A percentile compares a stretch with the other conserved stretches of the same genome.
Conservation (phyloP, 1,140 invertebrate species). For the Heliconius melpomene region DNA sequence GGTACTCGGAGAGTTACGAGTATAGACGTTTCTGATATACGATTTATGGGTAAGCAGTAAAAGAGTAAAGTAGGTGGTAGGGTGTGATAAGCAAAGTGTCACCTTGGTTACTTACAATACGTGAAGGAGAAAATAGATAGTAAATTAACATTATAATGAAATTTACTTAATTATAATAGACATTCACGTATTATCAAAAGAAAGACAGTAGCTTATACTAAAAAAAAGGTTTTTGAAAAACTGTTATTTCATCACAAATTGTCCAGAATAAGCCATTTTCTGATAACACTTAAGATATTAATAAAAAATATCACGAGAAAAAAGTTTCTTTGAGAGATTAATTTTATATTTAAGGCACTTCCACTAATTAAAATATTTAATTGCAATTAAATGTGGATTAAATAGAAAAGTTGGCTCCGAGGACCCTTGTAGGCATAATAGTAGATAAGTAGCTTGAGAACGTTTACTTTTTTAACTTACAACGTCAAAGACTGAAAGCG, state of each 20-base stretch:
- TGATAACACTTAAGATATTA: conserved; percentile 7
- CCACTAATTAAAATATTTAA: conserved; percentile 13
- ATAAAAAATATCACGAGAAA: conserved; percentile 10
- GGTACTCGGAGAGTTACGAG: conserved; percentile 21
- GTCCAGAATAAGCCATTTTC: conserved; percentile 2
- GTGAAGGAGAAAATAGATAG: no score
- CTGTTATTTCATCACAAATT: not conserved
- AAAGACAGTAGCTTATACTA: no score
- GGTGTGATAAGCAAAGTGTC: not conserved
- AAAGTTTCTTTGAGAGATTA: conserved; percentile 15
- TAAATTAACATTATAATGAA: no score
- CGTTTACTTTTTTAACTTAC: conserved; percentile 46
- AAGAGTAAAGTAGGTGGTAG: not conserved
- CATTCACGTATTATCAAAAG: no score
- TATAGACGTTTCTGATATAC: conserved; percentile 33
- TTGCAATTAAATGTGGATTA: conserved; percentile 45
- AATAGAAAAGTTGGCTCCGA: conserved; percentile 40
- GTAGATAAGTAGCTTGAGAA: conserved; percentile 41
- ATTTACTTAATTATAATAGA: no score
- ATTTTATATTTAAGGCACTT: conserved; percentile 13
- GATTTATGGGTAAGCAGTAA: conserved; percentile 21
- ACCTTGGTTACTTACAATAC: no score
- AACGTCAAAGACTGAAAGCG: conserved; percentile 49
- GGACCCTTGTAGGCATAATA: conserved; percentile 40
- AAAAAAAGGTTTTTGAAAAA: not conserved